A percentile compares a stretch with the other conserved stretches of the same genome.
Conservation (phyloP, 2,797 vertebrate species). For the Chelonia mydas region DNA sequence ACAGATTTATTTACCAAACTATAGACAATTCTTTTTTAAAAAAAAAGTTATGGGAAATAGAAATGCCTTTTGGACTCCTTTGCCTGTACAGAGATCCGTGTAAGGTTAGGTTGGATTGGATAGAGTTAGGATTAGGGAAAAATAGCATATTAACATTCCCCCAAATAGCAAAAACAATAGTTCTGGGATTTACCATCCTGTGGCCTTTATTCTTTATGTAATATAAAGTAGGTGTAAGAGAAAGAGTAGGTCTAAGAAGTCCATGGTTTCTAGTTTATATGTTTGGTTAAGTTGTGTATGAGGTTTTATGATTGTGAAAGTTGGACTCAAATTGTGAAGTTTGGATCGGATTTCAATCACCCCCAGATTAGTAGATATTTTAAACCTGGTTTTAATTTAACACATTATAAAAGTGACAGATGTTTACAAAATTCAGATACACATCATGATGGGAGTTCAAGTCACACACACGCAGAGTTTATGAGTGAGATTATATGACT, state of each 20-base stretch:
- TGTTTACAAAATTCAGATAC: neutral
- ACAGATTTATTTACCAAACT: neutral
- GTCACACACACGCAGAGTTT: fast-evolving
- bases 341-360: neutral
- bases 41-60: neutral
- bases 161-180: neutral
- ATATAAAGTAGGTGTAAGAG: neutral
- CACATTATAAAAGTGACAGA: neutral
- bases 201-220: neutral
- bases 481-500: too few relatives aligned
- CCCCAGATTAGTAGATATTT: neutral
- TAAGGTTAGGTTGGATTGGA: neutral
- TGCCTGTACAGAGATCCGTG: neutral
- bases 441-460: neutral
- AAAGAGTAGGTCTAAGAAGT: neutral
- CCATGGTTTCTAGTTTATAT: fast-evolving
- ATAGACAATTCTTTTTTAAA: neutral
- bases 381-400: neutral
- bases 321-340: neutral
- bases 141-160: neutral
- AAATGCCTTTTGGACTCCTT: neutral
- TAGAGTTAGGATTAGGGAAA: neutral
- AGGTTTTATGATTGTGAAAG: neutral
- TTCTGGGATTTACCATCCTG: neutral
- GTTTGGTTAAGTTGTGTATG: neutral